Conservation (phyloP, 2,888 invertebrate species). For the Drosophila diplacantha region DNA sequence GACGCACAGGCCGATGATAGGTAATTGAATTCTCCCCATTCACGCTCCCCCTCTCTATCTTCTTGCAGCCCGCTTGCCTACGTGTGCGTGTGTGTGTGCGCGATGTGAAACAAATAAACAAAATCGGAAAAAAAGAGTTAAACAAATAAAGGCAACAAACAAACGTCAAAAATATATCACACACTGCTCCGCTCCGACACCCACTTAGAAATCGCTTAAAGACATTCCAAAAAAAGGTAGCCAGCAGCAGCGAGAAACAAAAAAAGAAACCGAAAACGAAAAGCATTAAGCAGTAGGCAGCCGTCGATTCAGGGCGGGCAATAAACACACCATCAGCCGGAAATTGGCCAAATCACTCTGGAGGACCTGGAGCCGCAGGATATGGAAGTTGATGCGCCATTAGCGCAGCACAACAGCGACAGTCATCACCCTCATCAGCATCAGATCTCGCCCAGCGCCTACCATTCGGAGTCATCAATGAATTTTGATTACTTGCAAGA, state of each 20-base stretch:
- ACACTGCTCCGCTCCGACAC: conserved; percentile 37
- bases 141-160: conserved; percentile 40
- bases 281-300: conserved; percentile 12
- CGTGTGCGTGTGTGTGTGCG: conserved; percentile 24
- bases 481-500: conserved; percentile 76
- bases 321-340: conserved; percentile 11
- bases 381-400: conserved; percentile 77
- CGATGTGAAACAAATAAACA: conserved; percentile 16
- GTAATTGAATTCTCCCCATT: conserved; percentile 63
- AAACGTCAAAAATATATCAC: conserved; percentile 10
- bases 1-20: conserved; percentile 60
- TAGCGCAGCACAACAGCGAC: conserved; percentile 60
- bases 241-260: conserved; percentile 1
- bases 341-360: conserved; percentile 50
- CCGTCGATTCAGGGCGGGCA: conserved; percentile 14
- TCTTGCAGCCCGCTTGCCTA: conserved; percentile 54
- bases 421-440: conserved; percentile 46
- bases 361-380: conserved; percentile 71
- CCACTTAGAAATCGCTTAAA: conserved; percentile 55
- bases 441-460: conserved; percentile 48
- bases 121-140: conserved; percentile 8
- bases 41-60: conserved; percentile 54
- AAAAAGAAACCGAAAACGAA: conserved; percentile 5
- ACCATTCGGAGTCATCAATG: conserved; percentile 75
- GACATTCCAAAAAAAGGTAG: conserved; percentile 58